Percentiles rank a stretch among this genome's conserved stretches.
Evolutionary conservation across 2,797 vertebrate species (phyloP).

Genomic region (Paedocypris micromegethes): DNA sequence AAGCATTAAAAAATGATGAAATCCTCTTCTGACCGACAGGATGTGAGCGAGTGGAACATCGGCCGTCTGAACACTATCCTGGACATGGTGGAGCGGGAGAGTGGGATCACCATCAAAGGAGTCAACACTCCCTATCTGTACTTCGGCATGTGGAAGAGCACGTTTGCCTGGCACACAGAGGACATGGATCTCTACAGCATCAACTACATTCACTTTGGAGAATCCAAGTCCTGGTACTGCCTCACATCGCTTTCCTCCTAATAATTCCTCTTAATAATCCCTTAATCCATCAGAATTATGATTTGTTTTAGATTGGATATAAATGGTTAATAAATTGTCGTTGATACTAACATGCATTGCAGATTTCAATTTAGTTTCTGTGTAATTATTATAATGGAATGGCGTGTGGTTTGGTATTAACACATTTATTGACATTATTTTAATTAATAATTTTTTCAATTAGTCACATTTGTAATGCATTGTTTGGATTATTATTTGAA

Average conservation of each 20-base stretch:
- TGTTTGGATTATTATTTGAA: too few relatives aligned
- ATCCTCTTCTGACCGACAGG: constrained; percentile 58
- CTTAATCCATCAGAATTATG: too few relatives aligned
- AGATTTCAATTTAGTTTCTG: too few relatives aligned
- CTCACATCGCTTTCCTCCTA: neutral
- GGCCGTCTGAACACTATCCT: constrained; percentile 86
- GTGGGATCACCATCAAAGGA: constrained; percentile 90
- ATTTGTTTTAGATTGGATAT: too few relatives aligned
- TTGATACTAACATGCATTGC: too few relatives aligned
- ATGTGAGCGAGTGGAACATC: constrained; percentile 90
- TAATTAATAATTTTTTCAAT: too few relatives aligned
- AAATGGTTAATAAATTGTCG: too few relatives aligned
- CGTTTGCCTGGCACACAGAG: constrained; percentile 97
- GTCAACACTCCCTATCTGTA: constrained; percentile 92
- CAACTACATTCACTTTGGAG: constrained; percentile 94
- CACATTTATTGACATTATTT: too few relatives aligned
- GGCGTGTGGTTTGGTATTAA: too few relatives aligned
- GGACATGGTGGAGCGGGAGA: constrained; percentile 87
- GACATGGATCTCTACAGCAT: constrained; percentile 99
- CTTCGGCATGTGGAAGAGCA: constrained; percentile 99
- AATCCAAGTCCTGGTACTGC: constrained; percentile 92
- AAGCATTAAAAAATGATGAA: neutral
- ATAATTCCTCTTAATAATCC: too few relatives aligned
- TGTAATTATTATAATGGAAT: too few relatives aligned
- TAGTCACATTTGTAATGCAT: too few relatives aligned